Evolutionary conservation across 2,888 invertebrate species (phyloP).

Genomic region (Blomia tropicalis): DNA sequence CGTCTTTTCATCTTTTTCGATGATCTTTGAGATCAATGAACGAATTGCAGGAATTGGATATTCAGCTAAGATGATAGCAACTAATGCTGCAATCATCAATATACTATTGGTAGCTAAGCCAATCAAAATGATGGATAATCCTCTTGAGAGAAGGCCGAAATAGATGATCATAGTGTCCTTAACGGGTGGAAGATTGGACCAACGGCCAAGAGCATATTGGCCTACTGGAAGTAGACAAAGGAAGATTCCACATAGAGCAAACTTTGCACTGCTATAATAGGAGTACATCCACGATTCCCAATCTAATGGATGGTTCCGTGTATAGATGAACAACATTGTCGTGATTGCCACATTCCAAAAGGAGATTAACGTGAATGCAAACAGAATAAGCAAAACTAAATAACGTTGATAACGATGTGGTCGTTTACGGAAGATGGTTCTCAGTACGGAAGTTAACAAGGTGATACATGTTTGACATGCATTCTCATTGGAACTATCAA

Average conservation of each 20-base stretch:
- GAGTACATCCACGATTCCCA: conserved; percentile 22
- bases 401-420: conserved; percentile 7
- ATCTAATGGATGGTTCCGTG: conserved; percentile 15
- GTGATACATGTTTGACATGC: not conserved
- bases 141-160: conserved; percentile 36
- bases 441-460: conserved; percentile 12
- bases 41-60: conserved; percentile 37
- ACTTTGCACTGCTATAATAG: conserved; percentile 24
- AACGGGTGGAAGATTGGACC: conserved; percentile 19
- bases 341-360: conserved; percentile 16
- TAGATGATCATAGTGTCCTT: conserved; percentile 35
- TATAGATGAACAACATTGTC: conserved; percentile 15
- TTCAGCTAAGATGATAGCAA: conserved; percentile 35
- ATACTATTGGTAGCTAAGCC: conserved; percentile 33
- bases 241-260: conserved; percentile 27
- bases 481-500: not conserved
- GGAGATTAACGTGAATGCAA: conserved; percentile 9
- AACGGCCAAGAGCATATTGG: conserved; percentile 8
- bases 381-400: conserved; percentile 1
- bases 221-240: conserved; percentile 24
- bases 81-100: conserved; percentile 35
- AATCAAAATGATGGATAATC: conserved; percentile 34
- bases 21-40: conserved; percentile 37
- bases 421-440: conserved; percentile 19
- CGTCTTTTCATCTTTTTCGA: conserved; percentile 38